Base-by-base conservation (phyloP, 2,888 invertebrate genomes). In the Alviniconcha strummeri region DNA sequence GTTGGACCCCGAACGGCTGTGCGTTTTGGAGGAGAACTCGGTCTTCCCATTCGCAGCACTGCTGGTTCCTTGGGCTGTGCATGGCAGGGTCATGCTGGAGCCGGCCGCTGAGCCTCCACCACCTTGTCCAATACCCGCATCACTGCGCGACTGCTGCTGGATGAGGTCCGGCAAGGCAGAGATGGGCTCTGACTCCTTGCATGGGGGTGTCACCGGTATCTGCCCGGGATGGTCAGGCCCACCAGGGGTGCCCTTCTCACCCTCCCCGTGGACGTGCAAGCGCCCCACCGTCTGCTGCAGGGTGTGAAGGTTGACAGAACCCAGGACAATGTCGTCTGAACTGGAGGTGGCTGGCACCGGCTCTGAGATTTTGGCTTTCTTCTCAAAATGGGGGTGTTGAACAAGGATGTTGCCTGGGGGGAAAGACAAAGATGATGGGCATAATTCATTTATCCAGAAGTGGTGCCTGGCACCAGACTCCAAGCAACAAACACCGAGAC, bases 281-380 rank as follows among this genome's bases (percentile, higher is more conserved):
- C 85, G 82, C 13, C 88, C 86, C 0, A 88, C 88, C 17, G 86
- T 88, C 71, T 86, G 85, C 74, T 87, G 83, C 36, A 88, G 84
- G 56, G 86, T 87, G 80, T 86, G 83, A 13, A 88, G 84, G 81
- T 88, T 85, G n/a, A 88, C 87, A 0, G 84, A 80, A n/a, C 88
- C 88, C 52, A 88, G 76, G 7, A 88, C 87, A 4, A 88, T 88
- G 84, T 88, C 88, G 72, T 88, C 88, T 54, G 84, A 64, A 1
- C 82, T 81, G 36, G 83, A 80, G 9, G 72, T 79, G 64, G 54
- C 15, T 71, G 74, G 13, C 11, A 74, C 72, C 5, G 83, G 81
- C 11, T 83, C 81, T 0, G 81, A n/a, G 3, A 83, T 83, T 54
- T 85, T 85, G 13, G 60, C 19, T 17, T 84, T 84, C 64, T 81